phyloP scores from a whole-genome alignment of 2,888 invertebrate genomes.

The Pristionchus exspectatus region DNA sequence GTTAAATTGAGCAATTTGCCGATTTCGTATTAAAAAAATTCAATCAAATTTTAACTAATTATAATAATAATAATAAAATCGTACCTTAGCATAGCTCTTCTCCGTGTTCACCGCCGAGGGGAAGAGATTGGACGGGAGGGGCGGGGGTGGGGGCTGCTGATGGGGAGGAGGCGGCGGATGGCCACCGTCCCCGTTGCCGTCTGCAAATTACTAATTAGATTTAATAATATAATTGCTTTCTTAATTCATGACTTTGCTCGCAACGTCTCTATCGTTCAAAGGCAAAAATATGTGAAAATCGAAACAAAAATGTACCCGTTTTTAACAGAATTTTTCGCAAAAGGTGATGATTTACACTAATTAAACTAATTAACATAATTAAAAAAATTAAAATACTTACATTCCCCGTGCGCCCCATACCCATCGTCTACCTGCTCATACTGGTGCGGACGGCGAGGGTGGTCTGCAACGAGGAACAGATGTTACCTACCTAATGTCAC shows the following conservation, averaged over 20 bases:
- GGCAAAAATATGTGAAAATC: too few species aligned
- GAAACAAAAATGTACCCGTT: too few species aligned
- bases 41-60: not conserved
- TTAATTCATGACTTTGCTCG: not conserved
- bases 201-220: constrained; percentile 5
- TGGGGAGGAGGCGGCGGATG: too few species aligned
- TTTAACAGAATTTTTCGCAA: too few species aligned
- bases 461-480: not conserved
- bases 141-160: not conserved
- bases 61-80: not conserved
- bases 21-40: too few species aligned
- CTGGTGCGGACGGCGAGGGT: not conserved
- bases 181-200: not conserved
- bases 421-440: constrained; percentile 50
- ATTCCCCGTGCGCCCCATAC: constrained; percentile 40
- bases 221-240: not conserved
- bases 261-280: not conserved
- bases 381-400: constrained; percentile 17
- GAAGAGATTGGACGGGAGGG: not conserved
- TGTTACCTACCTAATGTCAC: constrained; percentile 5
- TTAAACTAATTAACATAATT: not conserved
- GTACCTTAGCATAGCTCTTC: constrained; percentile 14
- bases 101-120: constrained; percentile 39
- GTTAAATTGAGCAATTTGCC: too few species aligned
- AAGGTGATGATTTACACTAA: not conserved